Conservation (phyloP, 2,888 invertebrate species). For the Idaea straminata region DNA sequence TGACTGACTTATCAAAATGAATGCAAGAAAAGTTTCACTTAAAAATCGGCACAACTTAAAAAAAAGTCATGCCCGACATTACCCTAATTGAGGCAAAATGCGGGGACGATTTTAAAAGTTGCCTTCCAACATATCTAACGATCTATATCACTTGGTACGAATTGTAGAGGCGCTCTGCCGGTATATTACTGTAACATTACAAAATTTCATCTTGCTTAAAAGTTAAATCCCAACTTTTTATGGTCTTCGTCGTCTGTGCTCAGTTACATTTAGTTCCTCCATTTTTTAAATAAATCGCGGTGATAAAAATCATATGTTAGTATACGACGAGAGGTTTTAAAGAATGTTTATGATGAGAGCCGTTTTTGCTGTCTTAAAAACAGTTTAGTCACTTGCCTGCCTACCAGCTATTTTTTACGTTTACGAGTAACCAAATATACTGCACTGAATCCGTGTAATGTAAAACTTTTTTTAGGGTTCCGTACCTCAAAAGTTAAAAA, state of each 20-base stretch:
- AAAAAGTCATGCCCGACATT: background rate
- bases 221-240: slow-evolving; percentile 59
- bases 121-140: slow-evolving; percentile 42
- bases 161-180: slow-evolving; percentile 29
- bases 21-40: background rate
- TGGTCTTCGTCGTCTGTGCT: slow-evolving; percentile 33
- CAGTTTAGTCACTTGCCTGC: background rate
- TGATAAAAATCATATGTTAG: background rate
- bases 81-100: slow-evolving; percentile 3
- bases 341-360: background rate
- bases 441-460: too few relatives aligned
- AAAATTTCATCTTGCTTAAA: slow-evolving; percentile 54
- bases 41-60: background rate
- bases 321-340: background rate
- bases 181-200: slow-evolving; percentile 54
- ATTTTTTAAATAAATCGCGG: slow-evolving; percentile 16
- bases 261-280: slow-evolving; percentile 35
- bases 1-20: background rate
- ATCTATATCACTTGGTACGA: slow-evolving; percentile 39
- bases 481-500: too few relatives aligned
- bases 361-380: background rate
- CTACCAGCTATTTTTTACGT: too few relatives aligned
- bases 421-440: too few relatives aligned
- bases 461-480: too few relatives aligned
- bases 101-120: slow-evolving; percentile 36